These are phyloP conservation scores for Crocallis elinguaria DNA, from an alignment of 2,888 invertebrate species.

Conservation along the genomic window DNA sequence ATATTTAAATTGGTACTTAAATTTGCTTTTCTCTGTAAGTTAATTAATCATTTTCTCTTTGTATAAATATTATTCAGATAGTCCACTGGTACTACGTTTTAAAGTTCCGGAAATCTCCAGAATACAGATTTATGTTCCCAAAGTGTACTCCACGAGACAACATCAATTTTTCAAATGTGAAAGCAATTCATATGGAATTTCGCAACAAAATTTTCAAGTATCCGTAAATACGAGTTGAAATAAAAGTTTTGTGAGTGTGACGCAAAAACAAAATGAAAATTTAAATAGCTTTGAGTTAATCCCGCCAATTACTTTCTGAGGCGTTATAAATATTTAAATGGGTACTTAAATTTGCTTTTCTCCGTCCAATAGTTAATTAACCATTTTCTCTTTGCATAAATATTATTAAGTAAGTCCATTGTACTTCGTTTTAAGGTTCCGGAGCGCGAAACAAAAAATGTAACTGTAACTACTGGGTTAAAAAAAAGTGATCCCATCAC, in stretches of 20 bases:
- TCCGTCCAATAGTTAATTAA: not conserved
- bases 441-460: no score
- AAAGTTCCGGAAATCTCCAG: not conserved
- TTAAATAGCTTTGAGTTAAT: constrained; percentile 5
- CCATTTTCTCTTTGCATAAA: not conserved
- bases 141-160: constrained; percentile 15
- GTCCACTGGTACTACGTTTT: not conserved
- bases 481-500: no score
- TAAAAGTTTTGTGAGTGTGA: not conserved
- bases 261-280: constrained; percentile 1
- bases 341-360: constrained; percentile 7
- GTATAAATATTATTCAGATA: not conserved
- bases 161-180: constrained; percentile 30
- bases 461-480: no score
- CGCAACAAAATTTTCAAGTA: not conserved
- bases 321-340: constrained; percentile 14
- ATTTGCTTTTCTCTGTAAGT: not conserved
- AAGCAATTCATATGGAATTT: constrained; percentile 2
- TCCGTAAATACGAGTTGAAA: not conserved
- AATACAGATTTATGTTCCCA: constrained; percentile 26
- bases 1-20: constrained; percentile 16
- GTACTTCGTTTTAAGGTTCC: not conserved
- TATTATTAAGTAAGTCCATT: not conserved
- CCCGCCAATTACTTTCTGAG: constrained; percentile 6
- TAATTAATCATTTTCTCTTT: not conserved